Evolutionary conservation across 1,140 invertebrate species (phyloP), one percentile per base, ranked within the genome.

Genomic region (Drosophila bocqueti): DNA sequence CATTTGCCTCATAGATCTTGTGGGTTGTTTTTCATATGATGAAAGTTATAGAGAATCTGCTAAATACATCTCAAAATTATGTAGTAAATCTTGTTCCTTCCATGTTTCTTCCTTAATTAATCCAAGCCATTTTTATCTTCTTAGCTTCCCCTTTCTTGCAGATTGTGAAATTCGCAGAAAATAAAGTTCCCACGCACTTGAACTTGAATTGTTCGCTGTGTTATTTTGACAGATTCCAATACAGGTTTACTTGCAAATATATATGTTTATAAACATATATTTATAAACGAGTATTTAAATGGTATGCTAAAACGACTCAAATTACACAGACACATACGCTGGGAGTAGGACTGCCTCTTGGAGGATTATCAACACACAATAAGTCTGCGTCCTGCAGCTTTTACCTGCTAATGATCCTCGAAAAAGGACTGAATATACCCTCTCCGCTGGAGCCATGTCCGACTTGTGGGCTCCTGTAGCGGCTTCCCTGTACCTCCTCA

Each of bases 151-250:
- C 34, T 50, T 21, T 13, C n/a, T 13, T 5, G 15, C 16, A 10
- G 40, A 6, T 21, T 68, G n/a, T 38, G 54, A 50, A 78, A 89
- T 87, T 87, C 84, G 84, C 69, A 72, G 84, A 87, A 87, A 64
- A 54, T 42, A 54, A 81, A 75, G 71, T 87, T 87, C 84, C 84
- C 84, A 87, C 84, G 84, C 84, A 87, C 84, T 87, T 87, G 84
- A 87, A 87, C 81, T 84, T 86, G 83, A 86, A 87, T 84, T 84
- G 66, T 73, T 49, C 38, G 68, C 50, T 63, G 65, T 55, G 45
- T 55, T 80, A 79, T 86, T 86, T 86, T 82, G 81, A 83, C 81
- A 83, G 78, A 76, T 76, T 79, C 31, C 29, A 74, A 79, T 79
- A 76, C 52, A 29, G 21, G 16, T 47, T 11, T 36, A 10, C 24